Base-by-base conservation (phyloP, 2,888 invertebrate species). In the Melangyna quadrimaculata region DNA sequence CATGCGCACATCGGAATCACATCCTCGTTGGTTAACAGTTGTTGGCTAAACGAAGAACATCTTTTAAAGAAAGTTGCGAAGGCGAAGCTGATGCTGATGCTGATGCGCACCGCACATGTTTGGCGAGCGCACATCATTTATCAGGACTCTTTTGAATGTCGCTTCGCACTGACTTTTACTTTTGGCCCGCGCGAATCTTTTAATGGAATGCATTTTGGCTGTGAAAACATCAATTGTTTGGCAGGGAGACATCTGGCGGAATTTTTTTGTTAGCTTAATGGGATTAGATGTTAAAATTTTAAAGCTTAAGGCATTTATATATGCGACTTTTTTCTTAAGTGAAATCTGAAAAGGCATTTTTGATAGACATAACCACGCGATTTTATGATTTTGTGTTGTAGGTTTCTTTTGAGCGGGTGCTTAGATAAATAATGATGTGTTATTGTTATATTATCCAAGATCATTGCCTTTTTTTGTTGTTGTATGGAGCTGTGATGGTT, bases 1-100 rank as follows among this genome's bases (percentile, higher is more conserved):
- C 72, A 81, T 71, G 77, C 48, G 73, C 71, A 43, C 61, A 45
- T 37, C 45, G 32, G 29, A 70, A 51, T 72, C 71, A 63, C 63
- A 61, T 74, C 73, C 82, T 69, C 61, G 55, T 59, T 51, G 43
- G 35, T 37, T 59, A 37, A 59, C 45, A 61, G 61, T 51, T 53
- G 55, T 45, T 63, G 77, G 77, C 37, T 43, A 22, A 48, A 37
- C 12, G 37, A 19, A 75, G 48, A 48, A 43, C 59, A 51, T 61
- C 59, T 61, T 61, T 59, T 48, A 67, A 77, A 77, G 81, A 82
- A 82, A 82, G 81, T 82, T 82, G 63, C 74, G 74, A 57, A 74
- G 78, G 78, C 73, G 77, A 63, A 10, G n/a, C 17, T 59, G 32
- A 10, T 35, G 57, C 40, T 29, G 10, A 29, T 24, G 45, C 29